A percentile compares a stretch with the other conserved stretches of the same genome.
These are phyloP conservation scores for Cotesia congregata DNA, from an alignment of 2,888 invertebrate genomes.

Conservation along the genomic window DNA sequence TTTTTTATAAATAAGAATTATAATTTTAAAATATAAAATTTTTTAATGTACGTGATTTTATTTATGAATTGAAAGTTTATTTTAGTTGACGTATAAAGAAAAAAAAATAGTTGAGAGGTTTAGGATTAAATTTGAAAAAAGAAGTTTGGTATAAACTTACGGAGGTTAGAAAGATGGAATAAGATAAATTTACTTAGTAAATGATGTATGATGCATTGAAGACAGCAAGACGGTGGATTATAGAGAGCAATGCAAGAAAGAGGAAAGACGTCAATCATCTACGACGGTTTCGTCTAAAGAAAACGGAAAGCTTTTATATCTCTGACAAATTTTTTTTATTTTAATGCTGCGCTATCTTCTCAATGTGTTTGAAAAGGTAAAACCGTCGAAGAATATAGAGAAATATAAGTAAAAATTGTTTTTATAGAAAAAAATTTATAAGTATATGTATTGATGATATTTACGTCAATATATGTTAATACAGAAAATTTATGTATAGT, in stretches of 20 bases:
- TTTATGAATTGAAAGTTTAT: too few species aligned
- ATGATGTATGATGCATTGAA: background rate
- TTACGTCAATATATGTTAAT: background rate
- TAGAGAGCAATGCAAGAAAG: background rate
- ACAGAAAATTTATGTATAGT: background rate
- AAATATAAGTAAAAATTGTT: background rate
- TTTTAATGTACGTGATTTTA: background rate
- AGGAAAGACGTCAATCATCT: background rate
- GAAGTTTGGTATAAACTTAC: background rate
- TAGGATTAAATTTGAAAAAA: background rate
- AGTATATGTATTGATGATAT: background rate
- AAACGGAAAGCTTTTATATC: background rate
- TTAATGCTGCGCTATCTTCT: background rate
- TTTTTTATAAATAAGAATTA: background rate
- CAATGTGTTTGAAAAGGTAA: background rate
- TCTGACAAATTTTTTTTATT: background rate
- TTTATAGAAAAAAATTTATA: background rate
- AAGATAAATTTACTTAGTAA: constrained; percentile 1
- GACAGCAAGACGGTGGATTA: background rate
- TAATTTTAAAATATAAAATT: background rate
- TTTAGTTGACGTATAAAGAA: too few species aligned
- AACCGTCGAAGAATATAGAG: background rate
- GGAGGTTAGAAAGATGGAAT: background rate
- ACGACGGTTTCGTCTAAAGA: background rate
- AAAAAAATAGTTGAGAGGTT: too few species aligned